A percentile compares a stretch with the other conserved stretches of the same genome.
Conservation (phyloP, 2,113 vertebrate species). For the Semicossyphus pulcher region DNA sequence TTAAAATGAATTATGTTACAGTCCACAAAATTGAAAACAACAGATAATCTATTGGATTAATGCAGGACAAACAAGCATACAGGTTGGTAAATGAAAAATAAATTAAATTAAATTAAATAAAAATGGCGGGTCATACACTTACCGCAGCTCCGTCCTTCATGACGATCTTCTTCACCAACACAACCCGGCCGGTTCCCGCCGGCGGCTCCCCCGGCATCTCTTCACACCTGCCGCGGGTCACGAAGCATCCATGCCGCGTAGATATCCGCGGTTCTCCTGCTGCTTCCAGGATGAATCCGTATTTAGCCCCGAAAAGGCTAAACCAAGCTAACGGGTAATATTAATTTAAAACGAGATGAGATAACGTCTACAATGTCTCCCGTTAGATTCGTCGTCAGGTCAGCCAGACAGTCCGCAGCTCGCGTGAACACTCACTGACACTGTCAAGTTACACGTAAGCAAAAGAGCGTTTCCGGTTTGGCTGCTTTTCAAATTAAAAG, state of each 20-base stretch:
- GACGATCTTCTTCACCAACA: slow-evolving; percentile 85
- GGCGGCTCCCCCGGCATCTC: slow-evolving; percentile 72
- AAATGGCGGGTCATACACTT: slow-evolving; percentile 50
- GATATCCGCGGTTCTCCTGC: slow-evolving; percentile 79
- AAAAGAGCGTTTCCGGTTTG: slow-evolving; percentile 2
- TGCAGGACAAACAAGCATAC: neutral
- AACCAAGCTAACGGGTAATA: neutral
- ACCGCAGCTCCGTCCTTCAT: slow-evolving; percentile 84
- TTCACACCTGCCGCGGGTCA: slow-evolving; percentile 77
- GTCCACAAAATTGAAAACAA: neutral
- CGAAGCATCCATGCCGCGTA: slow-evolving; percentile 82
- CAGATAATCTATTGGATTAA: neutral
- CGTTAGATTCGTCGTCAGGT: neutral
- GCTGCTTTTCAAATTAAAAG: slow-evolving; percentile 31
- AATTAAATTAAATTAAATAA: neutral
- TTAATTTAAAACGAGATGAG: neutral
- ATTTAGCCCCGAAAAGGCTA: slow-evolving; percentile 51
- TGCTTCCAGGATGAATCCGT: slow-evolving; percentile 78
- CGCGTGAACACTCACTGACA: neutral
- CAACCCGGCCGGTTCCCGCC: slow-evolving; percentile 71
- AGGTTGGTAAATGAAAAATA: neutral
- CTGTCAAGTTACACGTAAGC: neutral
- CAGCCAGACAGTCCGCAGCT: slow-evolving; percentile 1
- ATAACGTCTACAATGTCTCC: neutral
- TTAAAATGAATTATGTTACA: neutral